These are phyloP conservation scores for Rhinichthys osculus DNA, from an alignment of 2,797 vertebrate genomes.

Conservation along the genomic window DNA sequence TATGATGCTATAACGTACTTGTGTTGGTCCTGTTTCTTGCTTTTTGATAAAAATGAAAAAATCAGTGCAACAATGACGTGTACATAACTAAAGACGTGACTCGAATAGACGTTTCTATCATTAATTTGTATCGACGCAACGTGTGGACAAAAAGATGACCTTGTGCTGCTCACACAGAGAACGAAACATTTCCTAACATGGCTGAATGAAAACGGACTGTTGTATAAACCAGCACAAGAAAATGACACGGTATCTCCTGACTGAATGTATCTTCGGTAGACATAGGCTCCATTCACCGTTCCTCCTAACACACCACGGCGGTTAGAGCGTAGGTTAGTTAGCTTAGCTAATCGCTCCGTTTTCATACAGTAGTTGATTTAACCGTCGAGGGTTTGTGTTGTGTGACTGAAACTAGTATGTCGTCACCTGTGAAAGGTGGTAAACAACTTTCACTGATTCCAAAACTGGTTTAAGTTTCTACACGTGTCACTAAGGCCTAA, in stretches of 20 bases:
- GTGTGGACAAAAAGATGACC: constrained; percentile 68
- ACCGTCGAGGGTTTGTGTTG: constrained; percentile 14
- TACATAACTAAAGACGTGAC: constrained; percentile 79
- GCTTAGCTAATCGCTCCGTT: constrained; percentile 42
- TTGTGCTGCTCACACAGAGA: constrained; percentile 84
- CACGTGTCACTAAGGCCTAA: not conserved
- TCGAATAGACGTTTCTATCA: constrained; percentile 79
- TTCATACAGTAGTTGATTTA: constrained; percentile 41
- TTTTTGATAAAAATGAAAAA: constrained; percentile 75
- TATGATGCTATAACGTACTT: constrained; percentile 81
- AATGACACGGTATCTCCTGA: constrained; percentile 81
- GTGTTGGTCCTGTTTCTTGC: constrained; percentile 81
- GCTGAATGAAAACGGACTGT: constrained; percentile 90
- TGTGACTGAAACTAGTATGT: not conserved
- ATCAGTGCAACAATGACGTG: constrained; percentile 76
- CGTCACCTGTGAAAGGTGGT: not conserved
- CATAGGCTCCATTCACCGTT: constrained; percentile 72
- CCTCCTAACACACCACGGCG: constrained; percentile 9
- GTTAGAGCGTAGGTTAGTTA: constrained; percentile 47
- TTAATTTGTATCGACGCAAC: constrained; percentile 79
- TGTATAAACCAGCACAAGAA: constrained; percentile 88
- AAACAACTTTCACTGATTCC: not conserved
- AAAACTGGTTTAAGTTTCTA: not conserved
- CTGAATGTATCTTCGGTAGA: constrained; percentile 86
- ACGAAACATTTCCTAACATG: constrained; percentile 85